A percentile compares a stretch with the other conserved stretches of the same genome.
Conservation (phyloP, 2,888 invertebrate species). For the Petrophora chlorosata region DNA sequence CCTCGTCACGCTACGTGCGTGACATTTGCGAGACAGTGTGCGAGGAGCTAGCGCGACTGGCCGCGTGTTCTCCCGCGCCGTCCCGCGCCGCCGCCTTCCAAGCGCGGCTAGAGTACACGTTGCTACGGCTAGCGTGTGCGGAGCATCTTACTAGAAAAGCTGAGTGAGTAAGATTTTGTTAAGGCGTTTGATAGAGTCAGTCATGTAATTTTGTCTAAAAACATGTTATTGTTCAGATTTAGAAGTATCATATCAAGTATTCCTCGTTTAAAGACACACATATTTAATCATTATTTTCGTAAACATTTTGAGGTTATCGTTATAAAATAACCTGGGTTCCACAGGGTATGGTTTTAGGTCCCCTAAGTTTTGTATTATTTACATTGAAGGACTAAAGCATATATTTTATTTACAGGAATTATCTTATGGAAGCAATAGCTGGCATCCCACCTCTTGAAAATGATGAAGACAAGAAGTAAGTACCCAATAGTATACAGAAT, state of each 20-base stretch:
- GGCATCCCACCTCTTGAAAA: constrained; percentile 87
- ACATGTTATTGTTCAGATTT: too few relatives aligned
- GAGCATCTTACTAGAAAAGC: constrained; percentile 71
- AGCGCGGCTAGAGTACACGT: constrained; percentile 87
- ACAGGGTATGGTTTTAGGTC: too few relatives aligned
- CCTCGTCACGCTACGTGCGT: constrained; percentile 90
- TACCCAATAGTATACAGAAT: too few relatives aligned
- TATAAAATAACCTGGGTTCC: too few relatives aligned
- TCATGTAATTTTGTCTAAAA: too few relatives aligned
- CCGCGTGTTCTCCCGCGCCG: constrained; percentile 81
- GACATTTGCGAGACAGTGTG: constrained; percentile 95
- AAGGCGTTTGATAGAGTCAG: too few relatives aligned
- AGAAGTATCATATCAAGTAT: too few relatives aligned
- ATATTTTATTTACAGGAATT: constrained; percentile 80
- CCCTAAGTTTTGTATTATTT: too few relatives aligned
- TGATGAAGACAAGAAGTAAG: constrained; percentile 83
- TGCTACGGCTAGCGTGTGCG: constrained; percentile 62
- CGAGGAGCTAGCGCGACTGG: constrained; percentile 95
- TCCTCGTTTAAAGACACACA: too few relatives aligned
- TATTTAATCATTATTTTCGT: too few relatives aligned
- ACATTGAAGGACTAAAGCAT: too few relatives aligned
- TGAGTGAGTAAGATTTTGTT: constrained; percentile 68
- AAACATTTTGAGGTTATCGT: too few relatives aligned
- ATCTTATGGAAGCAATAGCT: constrained; percentile 92
- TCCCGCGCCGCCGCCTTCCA: constrained; percentile 87